Evolutionary conservation across 2,113 vertebrate genomes (phyloP), one percentile per base, ranked within the genome.

Genomic region (Tetrax tetrax): DNA sequence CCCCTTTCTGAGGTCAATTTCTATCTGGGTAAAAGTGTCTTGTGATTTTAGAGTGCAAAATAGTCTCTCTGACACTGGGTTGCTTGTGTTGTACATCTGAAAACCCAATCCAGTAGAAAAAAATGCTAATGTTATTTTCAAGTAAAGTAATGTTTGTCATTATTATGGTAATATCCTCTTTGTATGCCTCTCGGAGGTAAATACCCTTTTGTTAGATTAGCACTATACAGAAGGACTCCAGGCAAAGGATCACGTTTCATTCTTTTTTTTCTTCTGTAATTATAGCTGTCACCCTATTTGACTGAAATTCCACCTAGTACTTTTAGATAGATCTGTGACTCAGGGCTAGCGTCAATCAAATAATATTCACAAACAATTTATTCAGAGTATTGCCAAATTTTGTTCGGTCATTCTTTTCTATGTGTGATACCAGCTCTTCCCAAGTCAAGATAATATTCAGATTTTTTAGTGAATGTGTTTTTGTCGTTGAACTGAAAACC

Each of bases 151-250:
- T 88, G 70, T 71, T 86, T 83, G 81, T 91, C 75, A 90, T 96
- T 97, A 81, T 91, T 93, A 87, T 89, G 95, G 77, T 92, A 95
- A 95, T 91, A 54, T 9, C 81, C 29, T 91, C 84, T 95, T 93
- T 88, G 71, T 95, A 53, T 87, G 84, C 31, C 59, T 89, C 89
- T 95, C 41, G 2, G 74, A 92, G 74, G 94, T 91, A 96, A 95
- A 93, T 92, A 93, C 61, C 69, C 80, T 83, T 96, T 89, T 92
- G 91, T 94, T 91, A 91, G 76, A 90, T 89, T 93, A 91, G 87
- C 1, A 2, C 60, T 93, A 3, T 61, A 53, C 60, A 93, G 77
- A 86, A 92, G 56, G 77, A 79, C 61, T 96, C 43, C 80, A 91
- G 84, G 90, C 92, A 91, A 86, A 85, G 41, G 75, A 96, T 94